Conservation (phyloP, 2,888 invertebrate species). For the Apamea anceps region DNA sequence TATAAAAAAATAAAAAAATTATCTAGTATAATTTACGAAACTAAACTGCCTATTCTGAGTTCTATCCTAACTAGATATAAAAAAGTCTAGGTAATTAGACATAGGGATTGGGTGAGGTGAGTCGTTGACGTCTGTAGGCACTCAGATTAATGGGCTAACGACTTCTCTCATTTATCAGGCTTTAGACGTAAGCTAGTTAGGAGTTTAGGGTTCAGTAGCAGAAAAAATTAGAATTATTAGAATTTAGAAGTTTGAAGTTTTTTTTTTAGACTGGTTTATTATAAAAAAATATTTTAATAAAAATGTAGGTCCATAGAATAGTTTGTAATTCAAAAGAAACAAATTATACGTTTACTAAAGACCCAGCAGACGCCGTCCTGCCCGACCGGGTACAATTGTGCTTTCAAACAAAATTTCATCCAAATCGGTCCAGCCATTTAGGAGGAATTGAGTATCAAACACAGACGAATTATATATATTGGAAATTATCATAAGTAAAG, state of each 20-base stretch:
- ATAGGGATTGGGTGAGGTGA: conserved; percentile 11
- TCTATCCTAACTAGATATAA: conserved; percentile 12
- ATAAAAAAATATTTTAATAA: neutral
- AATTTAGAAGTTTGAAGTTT: too few species aligned
- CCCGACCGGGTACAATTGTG: too few species aligned
- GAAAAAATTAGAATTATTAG: too few species aligned
- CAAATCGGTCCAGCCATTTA: too few species aligned
- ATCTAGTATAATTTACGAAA: neutral
- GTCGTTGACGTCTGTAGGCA: conserved; percentile 39
- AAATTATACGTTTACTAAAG: neutral
- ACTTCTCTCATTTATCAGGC: conserved; percentile 54
- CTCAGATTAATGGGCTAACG: conserved; percentile 47
- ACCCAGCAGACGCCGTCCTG: too few species aligned
- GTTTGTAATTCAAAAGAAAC: neutral
- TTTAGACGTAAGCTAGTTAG: conserved; percentile 14
- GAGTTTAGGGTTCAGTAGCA: conserved; percentile 38
- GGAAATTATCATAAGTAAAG: too few species aligned
- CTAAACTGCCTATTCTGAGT: neutral
- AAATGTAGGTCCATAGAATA: neutral
- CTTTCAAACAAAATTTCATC: too few species aligned
- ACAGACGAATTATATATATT: too few species aligned
- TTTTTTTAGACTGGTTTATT: too few species aligned
- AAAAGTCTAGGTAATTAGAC: conserved; percentile 24
- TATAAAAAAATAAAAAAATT: too few species aligned
- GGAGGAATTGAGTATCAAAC: too few species aligned